These are phyloP conservation scores for Bovichtus diacanthus DNA, from an alignment of 2,797 vertebrate genomes.

Conservation along the genomic window DNA sequence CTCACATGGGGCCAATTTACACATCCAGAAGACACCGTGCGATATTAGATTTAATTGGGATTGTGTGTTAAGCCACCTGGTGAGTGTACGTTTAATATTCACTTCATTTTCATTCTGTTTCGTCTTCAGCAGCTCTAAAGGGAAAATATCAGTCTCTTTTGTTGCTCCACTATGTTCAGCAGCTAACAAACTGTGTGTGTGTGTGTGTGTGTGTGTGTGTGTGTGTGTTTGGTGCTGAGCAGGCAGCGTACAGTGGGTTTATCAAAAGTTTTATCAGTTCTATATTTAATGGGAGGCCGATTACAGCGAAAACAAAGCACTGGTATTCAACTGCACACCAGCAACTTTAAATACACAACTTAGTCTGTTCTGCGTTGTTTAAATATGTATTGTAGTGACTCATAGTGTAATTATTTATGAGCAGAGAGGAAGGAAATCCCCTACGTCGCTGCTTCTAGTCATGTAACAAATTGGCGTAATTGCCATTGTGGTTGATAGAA, in stretches of 20 bases:
- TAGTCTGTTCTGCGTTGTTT: slow-evolving; percentile 28
- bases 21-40: neutral
- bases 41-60: neutral
- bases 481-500: slow-evolving; percentile 77
- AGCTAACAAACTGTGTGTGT: neutral
- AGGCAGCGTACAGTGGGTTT: neutral
- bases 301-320: slow-evolving; percentile 12
- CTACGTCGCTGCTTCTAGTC: slow-evolving; percentile 61
- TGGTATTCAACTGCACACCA: slow-evolving; percentile 3
- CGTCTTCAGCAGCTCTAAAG: neutral
- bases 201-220: too few species aligned
- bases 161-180: neutral
- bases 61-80: neutral
- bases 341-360: neutral
- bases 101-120: neutral
- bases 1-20: neutral
- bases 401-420: slow-evolving; percentile 69
- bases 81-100: neutral
- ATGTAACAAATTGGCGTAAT: slow-evolving; percentile 81
- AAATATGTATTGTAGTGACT: slow-evolving; percentile 61
- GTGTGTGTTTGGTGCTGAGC: neutral
- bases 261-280: neutral
- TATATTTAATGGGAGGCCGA: neutral
- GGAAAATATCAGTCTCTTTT: neutral
- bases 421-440: slow-evolving; percentile 70